Base-by-base conservation (phyloP, 1,140 invertebrate species). In the Euwallacea similis region DNA sequence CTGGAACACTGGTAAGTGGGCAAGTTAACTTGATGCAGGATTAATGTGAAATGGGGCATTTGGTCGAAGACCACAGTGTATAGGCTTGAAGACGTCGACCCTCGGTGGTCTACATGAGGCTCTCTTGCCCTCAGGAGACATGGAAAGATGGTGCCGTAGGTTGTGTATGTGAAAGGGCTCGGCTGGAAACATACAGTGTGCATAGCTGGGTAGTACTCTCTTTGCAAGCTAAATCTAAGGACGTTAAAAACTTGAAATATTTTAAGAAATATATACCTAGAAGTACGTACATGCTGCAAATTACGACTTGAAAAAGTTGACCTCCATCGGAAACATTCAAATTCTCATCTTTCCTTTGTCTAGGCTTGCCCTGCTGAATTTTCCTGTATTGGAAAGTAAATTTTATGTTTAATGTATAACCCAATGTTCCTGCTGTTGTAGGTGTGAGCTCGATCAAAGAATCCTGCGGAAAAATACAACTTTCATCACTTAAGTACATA, bases 341-440 rank as follows among this genome's bases (percentile, higher is more conserved):
- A 58, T 70, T 70, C 56, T 54, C 61, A 54, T 63, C 47, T 55
- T 46, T 64, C 15, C 9, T 54, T 50, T 50, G 11, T 44, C 53
- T 62, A 2, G 55, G 43, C 21, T 54, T 43, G 7, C 70, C 63
- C 56, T 41, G 66, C 59, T 72, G 63, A 50, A 47, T 60, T 66
- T 54, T 72, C 41, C 66, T 72, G 46, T 72, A 66, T 65, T 72
- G 70, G 43, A 72, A 61, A 8, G 56, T 66, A 54, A 72, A 62
- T 50, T 60, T 66, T 4, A 66, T 66, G 46, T 50, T 50, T 10
- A 66, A 10, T 15, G 3, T 59, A 44, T 72, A 72, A 9, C 70
- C 70, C 7, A 44, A 10, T 3, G 42, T 15, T 42, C 56, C 63
- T 4, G 13, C 41, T 9, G 64, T 72, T 10, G 66, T 43, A 0